These are phyloP conservation scores for Lomographa bimaculata DNA, from an alignment of 2,888 invertebrate species.

Conservation along the genomic window DNA sequence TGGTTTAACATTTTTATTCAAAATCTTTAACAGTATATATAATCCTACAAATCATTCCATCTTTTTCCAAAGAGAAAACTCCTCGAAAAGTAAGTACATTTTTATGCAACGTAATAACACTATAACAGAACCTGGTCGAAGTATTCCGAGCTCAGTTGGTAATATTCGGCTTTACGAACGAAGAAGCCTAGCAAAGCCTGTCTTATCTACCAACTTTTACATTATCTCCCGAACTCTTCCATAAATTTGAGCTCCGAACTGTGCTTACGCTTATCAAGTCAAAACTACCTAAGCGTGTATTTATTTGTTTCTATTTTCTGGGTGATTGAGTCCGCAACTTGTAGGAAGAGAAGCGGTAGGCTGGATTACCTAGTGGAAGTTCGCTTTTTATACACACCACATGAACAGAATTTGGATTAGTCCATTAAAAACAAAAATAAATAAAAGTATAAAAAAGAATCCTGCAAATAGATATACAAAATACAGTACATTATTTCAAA, in stretches of 20 bases:
- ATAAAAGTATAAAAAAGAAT: too few species aligned
- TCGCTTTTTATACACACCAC: slow-evolving; percentile 37
- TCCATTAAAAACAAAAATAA: too few species aligned
- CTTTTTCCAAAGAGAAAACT: too few species aligned
- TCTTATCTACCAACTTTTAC: slow-evolving; percentile 77
- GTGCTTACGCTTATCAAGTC: slow-evolving; percentile 76
- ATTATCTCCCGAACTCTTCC: slow-evolving; percentile 72
- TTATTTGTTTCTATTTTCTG: slow-evolving; percentile 80
- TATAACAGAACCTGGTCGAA: slow-evolving; percentile 50
- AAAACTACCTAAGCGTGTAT: slow-evolving; percentile 77
- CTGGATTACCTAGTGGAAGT: slow-evolving; percentile 69
- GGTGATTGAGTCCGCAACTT: slow-evolving; percentile 74
- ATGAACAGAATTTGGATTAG: too few species aligned
- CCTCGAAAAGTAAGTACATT: slow-evolving; percentile 24
- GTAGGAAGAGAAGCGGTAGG: slow-evolving; percentile 55
- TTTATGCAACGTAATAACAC: slow-evolving; percentile 43
- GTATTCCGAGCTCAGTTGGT: slow-evolving; percentile 44
- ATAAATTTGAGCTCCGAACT: slow-evolving; percentile 69
- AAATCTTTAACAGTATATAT: too few species aligned
- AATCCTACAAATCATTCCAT: too few species aligned
- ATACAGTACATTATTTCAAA: too few species aligned
- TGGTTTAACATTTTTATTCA: too few species aligned
- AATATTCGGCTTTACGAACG: slow-evolving; percentile 59
- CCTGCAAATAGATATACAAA: too few species aligned
- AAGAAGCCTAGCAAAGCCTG: slow-evolving; percentile 61